A percentile compares a stretch with the other conserved stretches of the same genome.
These are phyloP conservation scores for Varanus salvator DNA, from an alignment of 2,113 vertebrate species.

Conservation along the genomic window DNA sequence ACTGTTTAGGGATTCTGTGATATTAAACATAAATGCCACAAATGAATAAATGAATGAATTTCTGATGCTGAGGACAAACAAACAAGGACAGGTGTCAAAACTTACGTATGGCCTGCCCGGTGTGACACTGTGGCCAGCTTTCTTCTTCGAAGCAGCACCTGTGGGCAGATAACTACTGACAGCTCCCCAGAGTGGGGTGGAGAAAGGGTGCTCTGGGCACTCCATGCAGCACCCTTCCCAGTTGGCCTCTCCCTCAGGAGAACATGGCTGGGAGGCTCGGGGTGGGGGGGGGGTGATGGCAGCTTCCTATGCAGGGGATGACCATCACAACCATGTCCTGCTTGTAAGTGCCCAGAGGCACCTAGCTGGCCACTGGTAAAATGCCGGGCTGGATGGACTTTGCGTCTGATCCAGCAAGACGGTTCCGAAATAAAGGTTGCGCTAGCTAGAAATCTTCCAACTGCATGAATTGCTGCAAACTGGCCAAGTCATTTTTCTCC, in stretches of 20 bases:
- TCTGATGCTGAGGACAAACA: background rate
- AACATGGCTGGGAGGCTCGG: background rate
- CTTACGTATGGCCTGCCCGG: background rate
- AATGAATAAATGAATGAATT: background rate
- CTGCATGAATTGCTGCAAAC: background rate
- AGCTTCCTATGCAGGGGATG: background rate
- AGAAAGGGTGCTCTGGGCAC: no score
- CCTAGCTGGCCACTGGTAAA: background rate
- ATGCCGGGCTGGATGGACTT: background rate
- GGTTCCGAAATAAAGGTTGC: constrained; percentile 46
- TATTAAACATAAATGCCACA: no score
- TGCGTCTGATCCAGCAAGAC: background rate
- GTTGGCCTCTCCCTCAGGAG: background rate
- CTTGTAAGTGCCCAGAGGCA: background rate
- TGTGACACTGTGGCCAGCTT: no score
- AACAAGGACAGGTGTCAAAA: background rate
- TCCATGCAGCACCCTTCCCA: background rate
- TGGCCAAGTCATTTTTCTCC: background rate
- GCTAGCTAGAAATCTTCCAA: background rate
- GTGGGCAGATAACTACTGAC: background rate
- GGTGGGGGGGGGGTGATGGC: background rate
- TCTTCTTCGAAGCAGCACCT: no score
- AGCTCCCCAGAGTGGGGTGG: background rate
- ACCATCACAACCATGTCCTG: background rate
- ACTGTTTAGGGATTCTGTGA: no score